These are phyloP conservation scores for Diabrotica balteata DNA, from an alignment of 2,888 invertebrate genomes.

Conservation along the genomic window DNA sequence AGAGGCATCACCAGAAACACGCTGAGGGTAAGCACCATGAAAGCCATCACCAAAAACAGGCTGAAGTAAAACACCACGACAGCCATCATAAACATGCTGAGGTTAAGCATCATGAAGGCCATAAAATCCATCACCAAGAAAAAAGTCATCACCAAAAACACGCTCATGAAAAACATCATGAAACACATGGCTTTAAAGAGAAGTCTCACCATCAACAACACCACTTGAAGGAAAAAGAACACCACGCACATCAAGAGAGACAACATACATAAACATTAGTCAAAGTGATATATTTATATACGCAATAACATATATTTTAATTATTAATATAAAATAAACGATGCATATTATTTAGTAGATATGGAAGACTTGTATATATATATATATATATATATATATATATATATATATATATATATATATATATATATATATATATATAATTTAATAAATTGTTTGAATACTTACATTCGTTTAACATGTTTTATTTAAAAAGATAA, in stretches of 20 bases:
- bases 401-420: too few relatives aligned
- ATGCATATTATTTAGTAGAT: too few relatives aligned
- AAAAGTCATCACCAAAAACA: background rate
- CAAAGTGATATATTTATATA: too few relatives aligned
- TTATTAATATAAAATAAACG: too few relatives aligned
- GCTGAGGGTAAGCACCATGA: slow-evolving; percentile 13
- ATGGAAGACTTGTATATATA: too few relatives aligned
- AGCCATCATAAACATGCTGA: slow-evolving; percentile 2
- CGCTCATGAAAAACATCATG: background rate
- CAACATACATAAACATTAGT: too few relatives aligned
- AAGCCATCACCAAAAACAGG: slow-evolving; percentile 5
- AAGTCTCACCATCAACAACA: background rate
- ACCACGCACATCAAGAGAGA: background rate
- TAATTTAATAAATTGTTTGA: too few relatives aligned
- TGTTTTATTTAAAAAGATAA: too few relatives aligned
- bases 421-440: too few relatives aligned
- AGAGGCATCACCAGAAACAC: slow-evolving; percentile 11
- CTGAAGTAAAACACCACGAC: slow-evolving; percentile 7
- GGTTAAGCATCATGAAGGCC: slow-evolving; percentile 11
- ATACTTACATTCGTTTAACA: too few relatives aligned
- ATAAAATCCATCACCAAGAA: slow-evolving; percentile 5
- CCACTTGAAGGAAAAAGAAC: background rate
- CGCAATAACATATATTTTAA: too few relatives aligned
- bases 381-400: too few relatives aligned
- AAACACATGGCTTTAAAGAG: background rate